Conservation (phyloP, 2,797 vertebrate species). For the Denticeps clupeoides region DNA sequence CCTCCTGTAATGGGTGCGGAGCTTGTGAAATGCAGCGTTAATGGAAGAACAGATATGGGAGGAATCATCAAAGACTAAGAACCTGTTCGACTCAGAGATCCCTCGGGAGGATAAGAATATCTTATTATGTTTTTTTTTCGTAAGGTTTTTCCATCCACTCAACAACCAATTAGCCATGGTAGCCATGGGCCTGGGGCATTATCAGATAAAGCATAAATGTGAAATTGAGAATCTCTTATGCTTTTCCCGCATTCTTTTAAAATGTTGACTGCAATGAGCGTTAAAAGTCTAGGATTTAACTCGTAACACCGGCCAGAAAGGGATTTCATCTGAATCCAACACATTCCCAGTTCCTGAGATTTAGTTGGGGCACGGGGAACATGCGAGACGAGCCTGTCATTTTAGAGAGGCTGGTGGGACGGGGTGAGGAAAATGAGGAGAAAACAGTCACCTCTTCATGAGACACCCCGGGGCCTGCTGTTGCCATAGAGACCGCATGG, state of each 20-base stretch:
- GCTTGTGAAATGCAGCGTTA: slow-evolving; percentile 20
- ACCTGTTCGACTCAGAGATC: slow-evolving; percentile 18
- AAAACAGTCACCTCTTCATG: slow-evolving; percentile 22
- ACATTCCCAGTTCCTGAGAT: no score
- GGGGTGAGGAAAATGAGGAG: neutral
- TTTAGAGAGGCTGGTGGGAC: neutral
- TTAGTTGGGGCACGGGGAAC: no score
- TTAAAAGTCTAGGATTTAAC: slow-evolving; percentile 1
- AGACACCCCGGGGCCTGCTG: slow-evolving; percentile 21
- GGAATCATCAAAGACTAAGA: slow-evolving; percentile 24
- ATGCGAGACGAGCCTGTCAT: no score
- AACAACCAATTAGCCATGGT: slow-evolving; percentile 21
- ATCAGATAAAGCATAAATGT: neutral
- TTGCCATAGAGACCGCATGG: slow-evolving; percentile 34
- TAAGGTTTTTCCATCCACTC: slow-evolving; percentile 18
- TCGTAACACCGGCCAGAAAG: neutral
- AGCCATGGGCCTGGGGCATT: slow-evolving; percentile 7
- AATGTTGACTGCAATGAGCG: slow-evolving; percentile 24
- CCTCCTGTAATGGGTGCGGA: slow-evolving; percentile 29
- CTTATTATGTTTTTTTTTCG: slow-evolving; percentile 17
- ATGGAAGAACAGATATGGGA: slow-evolving; percentile 17
- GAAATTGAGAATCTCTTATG: neutral
- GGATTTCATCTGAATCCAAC: neutral
- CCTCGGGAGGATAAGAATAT: slow-evolving; percentile 17
- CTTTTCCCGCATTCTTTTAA: slow-evolving; percentile 2